Base-by-base conservation (phyloP, 2,113 vertebrate genomes). In the Hippocampus barbouri region DNA sequence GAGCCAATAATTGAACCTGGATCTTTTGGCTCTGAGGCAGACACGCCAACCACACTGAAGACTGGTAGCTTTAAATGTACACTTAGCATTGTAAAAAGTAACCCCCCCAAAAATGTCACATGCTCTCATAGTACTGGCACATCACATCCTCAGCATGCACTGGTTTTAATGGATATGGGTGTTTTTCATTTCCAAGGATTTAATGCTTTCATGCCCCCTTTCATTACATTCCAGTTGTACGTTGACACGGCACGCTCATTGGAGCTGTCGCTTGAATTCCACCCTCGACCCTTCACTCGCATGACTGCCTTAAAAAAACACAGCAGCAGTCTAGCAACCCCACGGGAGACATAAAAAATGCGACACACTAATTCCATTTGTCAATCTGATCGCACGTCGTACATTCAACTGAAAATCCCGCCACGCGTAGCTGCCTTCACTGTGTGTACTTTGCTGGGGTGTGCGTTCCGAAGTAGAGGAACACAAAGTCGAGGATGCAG, bases 321-420 rank as follows among this genome's bases (percentile, higher is more conserved):
- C 63, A 64, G 8, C 4, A 64, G 60, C 54, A 73, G 60, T 78
- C 60, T 30, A 63, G 8, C 14, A 20, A 69, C 51, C 8, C 16
- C 25, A 71, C 14, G 3, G 8, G 65, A 21, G 69, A 47, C 38
- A 68, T 75, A 43, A 65, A 54, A 72, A 53, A 74, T 76, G 49
- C 57, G 73, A 40, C 8, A 20, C 20, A 25, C 64, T 16, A 30
- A 70, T 23, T 62, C 18, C 57, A 8, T 77, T 69, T 61, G 16
- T 69, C 43, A 34, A 72, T 67, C 23, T n/a, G 54, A 23, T 57
- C 51, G 2, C 16, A 5, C 49, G 5, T 51, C 20, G n/a, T 54
- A 57, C n/a, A 12, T 23, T 57, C n/a, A 25, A 69, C 23, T 20
- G 10, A 72, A 20, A 59, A 11, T 41, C 34, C 9, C 45, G 20